phyloP scores from a whole-genome alignment of 2,113 vertebrate species.

The Glaucidium brasilianum region DNA sequence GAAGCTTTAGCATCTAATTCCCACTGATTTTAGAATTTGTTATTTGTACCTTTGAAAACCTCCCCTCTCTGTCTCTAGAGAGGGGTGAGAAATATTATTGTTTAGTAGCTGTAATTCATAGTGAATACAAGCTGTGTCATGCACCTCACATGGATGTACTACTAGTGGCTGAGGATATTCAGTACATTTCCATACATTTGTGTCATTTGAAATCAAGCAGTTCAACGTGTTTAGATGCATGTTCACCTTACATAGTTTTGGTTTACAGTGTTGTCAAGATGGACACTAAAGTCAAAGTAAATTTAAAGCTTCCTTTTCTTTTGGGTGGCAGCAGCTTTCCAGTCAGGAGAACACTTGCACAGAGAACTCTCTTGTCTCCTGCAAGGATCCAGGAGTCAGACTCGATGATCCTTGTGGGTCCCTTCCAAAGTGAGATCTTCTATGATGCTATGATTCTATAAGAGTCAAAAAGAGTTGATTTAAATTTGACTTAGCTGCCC shows the following conservation, averaged over 20 bases:
- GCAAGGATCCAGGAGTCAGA: background rate
- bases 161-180: background rate
- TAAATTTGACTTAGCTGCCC: background rate
- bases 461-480: background rate
- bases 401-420: background rate
- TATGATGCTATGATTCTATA: background rate
- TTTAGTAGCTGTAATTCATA: background rate
- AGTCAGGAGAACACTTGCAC: background rate
- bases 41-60: background rate
- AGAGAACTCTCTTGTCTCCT: background rate
- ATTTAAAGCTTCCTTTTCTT: background rate
- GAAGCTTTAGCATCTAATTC: conserved; percentile 6
- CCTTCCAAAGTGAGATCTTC: background rate
- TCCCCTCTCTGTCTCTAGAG: background rate
- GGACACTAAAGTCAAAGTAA: background rate
- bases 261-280: background rate
- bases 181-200: background rate
- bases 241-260: background rate
- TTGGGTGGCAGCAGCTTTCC: background rate
- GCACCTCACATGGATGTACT: background rate
- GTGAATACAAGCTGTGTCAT: background rate
- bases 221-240: background rate
- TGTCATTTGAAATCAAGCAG: background rate
- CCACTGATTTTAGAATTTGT: background rate
- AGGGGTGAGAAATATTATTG: background rate